A percentile compares a stretch with the other conserved stretches of the same genome.
Conservation (phyloP, 2,113 vertebrate species). For the Pterocles orientalis region DNA sequence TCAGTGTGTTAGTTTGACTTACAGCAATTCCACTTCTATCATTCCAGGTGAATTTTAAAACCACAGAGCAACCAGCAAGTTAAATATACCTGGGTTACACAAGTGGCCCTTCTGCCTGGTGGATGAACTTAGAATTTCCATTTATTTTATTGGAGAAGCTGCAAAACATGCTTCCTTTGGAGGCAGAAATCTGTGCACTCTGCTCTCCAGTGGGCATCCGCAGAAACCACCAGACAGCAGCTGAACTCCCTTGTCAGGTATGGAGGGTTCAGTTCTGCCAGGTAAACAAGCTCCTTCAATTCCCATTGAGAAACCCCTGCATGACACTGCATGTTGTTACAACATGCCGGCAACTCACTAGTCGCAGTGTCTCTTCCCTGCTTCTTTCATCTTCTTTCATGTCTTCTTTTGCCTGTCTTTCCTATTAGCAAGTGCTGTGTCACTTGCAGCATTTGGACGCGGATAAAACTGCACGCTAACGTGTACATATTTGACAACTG, state of each 20-base stretch:
- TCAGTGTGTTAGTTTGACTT: neutral
- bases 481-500: neutral
- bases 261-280: neutral
- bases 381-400: neutral
- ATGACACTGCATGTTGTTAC: accelerated
- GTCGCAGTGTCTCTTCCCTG: neutral
- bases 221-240: neutral
- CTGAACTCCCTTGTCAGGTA: neutral
- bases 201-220: neutral
- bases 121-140: neutral
- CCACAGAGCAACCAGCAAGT: neutral
- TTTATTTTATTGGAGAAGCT: neutral
- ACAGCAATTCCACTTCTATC: neutral
- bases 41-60: neutral
- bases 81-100: neutral
- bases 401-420: neutral
- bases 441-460: neutral
- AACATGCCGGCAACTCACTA: accelerated
- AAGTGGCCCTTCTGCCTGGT: neutral
- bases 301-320: neutral
- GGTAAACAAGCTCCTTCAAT: neutral
- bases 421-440: neutral
- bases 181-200: neutral
- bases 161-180: neutral
- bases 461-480: neutral